Evolutionary conservation across 2,797 vertebrate species (phyloP), one percentile per base, ranked within the genome.

Genomic region (Acridotheres tristis): DNA sequence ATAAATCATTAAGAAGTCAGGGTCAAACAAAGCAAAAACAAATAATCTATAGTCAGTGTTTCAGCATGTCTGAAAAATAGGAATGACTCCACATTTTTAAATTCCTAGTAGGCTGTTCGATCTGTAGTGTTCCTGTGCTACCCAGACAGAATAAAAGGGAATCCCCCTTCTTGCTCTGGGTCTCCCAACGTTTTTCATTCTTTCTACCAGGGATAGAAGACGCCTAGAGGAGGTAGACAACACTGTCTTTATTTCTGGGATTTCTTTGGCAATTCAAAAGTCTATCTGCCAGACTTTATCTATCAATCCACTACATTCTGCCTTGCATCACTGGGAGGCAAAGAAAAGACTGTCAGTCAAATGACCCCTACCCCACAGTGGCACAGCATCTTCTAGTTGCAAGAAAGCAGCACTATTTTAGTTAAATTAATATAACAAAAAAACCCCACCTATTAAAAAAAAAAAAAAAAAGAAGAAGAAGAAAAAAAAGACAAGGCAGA

Each of bases 381-480:
- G 6, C 26, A 42, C 27, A 69, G 4, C 18, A 65, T 50, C 26
- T 72, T 57, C 27, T 34, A 26, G 10, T 59, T 76, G 10, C 38
- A 94, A 59, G 13, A 77, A 75, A 66, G 32, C 11, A 75, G 2
- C 1, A 18, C 50, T 55, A 67, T 66, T 83, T 83, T 29, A 57
- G 12, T 61, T 48, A 67, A 72, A 42, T 13, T 40, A 36, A 16
- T 45, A 22, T 61, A 65, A 3, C 1, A 34, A 32, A 27, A 16
- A 13, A 5, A 0, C 7, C 5, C 10, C 5, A 0, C 9, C 9
- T 3, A 14, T 6, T 25, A 20, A n/a, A n/a, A n/a, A n/a, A n/a
- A 38, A 9, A 9, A 20, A 9, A 22, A 13, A 3, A 10, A 10
- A 7, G 10, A 18, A 45, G 19, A 57, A 18, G 2, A 8, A 7